Base-by-base conservation (phyloP, 2,113 vertebrate species). In the Caranx ignobilis region DNA sequence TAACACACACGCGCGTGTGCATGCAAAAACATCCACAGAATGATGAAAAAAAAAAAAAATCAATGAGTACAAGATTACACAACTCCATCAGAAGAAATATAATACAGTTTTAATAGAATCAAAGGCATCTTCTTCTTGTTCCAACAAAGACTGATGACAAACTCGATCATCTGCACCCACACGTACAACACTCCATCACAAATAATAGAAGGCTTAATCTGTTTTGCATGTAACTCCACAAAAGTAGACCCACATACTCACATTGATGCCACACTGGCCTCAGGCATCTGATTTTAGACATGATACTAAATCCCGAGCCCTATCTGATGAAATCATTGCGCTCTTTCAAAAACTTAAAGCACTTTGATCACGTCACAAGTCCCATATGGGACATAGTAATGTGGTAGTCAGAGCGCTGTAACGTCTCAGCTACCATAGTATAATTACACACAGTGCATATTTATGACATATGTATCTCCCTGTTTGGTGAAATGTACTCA, bases 401-500 rank as follows among this genome's bases (percentile, higher is more conserved):
- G 57, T 63, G 59, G 84, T 43, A 81, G 64, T 71, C 78, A 78
- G 67, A 79, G 65, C 66, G 79, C 64, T 63, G 48, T 75, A 75
- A 87, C 86, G 71, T 83, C 77, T 59, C 65, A 66, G 43, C 74
- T 83, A 55, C 74, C 52, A 68, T 83, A 59, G 74, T 79, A 81
- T 92, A 88, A 91, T 89, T 91, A 84, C 82, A 77, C 64, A 55
- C 32, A 2, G 69, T 60, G 70, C 67, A 79, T 79, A 87, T 84
- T 92, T 72, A 77, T 86, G 81, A 89, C 91, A 90, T 88, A 89
- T 91, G 88, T 83, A 89, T 90, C 69, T 71, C 81, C 73, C 48
- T 75, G 64, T 78, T 81, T 81, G 72, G 59, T 69, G 83, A 89
- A 89, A 92, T 82, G 70, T 78, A 91, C 86, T 94, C 91, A 93